Conservation (phyloP, 2,888 invertebrate genomes). For the Limnephilus lunatus region DNA sequence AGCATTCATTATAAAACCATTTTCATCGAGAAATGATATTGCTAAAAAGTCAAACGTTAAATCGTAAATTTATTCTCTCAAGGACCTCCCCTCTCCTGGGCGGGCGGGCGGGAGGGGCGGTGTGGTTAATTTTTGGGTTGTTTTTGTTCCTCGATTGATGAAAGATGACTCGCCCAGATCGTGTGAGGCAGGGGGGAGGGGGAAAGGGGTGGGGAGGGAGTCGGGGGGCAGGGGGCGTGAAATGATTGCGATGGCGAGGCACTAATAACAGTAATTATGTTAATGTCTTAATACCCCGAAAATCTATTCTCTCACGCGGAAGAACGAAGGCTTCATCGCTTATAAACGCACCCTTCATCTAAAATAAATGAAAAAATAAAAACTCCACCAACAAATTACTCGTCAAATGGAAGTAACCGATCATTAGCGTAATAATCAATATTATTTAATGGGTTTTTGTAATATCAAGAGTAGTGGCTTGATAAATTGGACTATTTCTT, state of each 20-base stretch:
- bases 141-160: not conserved
- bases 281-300: conserved; percentile 58
- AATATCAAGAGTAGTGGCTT: not conserved
- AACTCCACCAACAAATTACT: not conserved
- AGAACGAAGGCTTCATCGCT: conserved; percentile 21
- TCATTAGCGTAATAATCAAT: conserved; percentile 24
- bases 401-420: conserved; percentile 19
- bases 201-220: not conserved
- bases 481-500: not conserved
- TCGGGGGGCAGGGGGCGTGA: not conserved
- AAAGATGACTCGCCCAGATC: conserved; percentile 35
- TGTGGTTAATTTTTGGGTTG: not conserved
- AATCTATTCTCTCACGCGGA: conserved; percentile 36
- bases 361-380: conserved; percentile 25
- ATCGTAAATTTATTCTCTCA: not conserved
- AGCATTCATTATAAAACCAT: not conserved
- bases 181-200: conserved; percentile 4
- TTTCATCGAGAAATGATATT: not conserved
- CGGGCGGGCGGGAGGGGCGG: not conserved
- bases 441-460: not conserved
- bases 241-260: conserved; percentile 15
- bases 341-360: conserved; percentile 4
- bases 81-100: not conserved
- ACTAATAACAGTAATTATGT: conserved; percentile 54
- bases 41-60: not conserved